Percentiles rank a stretch among this genome's conserved stretches.
These are phyloP conservation scores for Sebastiscus albofasciatus DNA, from an alignment of 2,797 vertebrate genomes.

Conservation along the genomic window DNA sequence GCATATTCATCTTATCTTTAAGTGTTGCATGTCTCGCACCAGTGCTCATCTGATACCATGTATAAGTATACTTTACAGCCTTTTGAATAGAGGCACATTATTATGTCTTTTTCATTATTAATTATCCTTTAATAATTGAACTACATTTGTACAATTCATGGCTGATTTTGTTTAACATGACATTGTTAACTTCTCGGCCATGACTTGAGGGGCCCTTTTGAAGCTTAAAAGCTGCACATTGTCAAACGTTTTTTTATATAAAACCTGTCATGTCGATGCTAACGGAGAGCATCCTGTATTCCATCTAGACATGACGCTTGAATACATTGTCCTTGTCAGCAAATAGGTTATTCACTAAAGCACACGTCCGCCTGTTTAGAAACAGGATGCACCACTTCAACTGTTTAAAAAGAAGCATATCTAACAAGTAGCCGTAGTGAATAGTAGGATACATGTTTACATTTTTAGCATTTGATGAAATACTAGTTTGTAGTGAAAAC, in stretches of 20 bases:
- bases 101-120: slow-evolving; percentile 54
- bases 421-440: not conserved
- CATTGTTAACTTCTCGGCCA: not conserved
- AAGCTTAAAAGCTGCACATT: not conserved
- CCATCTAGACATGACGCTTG: not conserved
- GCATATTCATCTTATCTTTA: not conserved
- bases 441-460: not conserved
- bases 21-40: not conserved
- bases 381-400: not conserved
- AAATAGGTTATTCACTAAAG: not conserved
- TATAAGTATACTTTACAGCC: not conserved
- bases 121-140: slow-evolving; percentile 59
- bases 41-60: not conserved
- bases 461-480: not conserved
- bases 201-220: not conserved
- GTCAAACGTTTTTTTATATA: not conserved
- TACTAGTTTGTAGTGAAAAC: not conserved
- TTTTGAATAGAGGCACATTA: slow-evolving; percentile 23
- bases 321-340: not conserved
- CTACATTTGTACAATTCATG: slow-evolving; percentile 35
- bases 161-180: slow-evolving; percentile 39
- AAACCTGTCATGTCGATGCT: not conserved
- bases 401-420: not conserved
- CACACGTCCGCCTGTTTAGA: not conserved
- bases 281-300: not conserved